Evolutionary conservation across 2,888 invertebrate genomes (phyloP), one percentile per base, ranked within the genome.

Genomic region (Parascotia fuliginaria): DNA sequence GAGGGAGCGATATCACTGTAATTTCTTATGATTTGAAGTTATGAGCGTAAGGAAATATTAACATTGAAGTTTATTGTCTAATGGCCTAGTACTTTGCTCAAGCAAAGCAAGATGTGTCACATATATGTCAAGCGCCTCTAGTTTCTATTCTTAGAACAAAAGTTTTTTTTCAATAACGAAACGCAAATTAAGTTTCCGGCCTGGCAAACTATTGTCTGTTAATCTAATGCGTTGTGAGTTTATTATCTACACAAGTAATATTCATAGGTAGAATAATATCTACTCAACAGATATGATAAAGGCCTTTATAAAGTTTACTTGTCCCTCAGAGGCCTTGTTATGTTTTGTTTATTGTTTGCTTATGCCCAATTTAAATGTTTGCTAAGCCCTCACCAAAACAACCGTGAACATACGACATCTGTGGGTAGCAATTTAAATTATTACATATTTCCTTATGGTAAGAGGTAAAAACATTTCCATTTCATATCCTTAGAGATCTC

Each of bases 301-400:
- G 70, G 67, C 74, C 74, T 72, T 77, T 70, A 69, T 69, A 79
- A 81, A 83, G 70, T 77, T 75, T 57, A 65, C 65, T 46, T 63
- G 72, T 69, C 79, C 85, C 82, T 75, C 59, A 48, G 80, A 79
- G 83, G 75, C 73, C 79, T 83, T 79, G 85, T 87, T 87, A 87
- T 83, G 78, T 83, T 80, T 81, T 86, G 83, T 82, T 81, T 77
- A 81, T 75, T 84, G 78, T 83, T 85, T 85, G 77, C 70, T 46
- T 70, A 59, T 72, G 75, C 73, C 81, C 84, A 87, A 86, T 86
- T 87, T 83, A 77, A 81, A 79, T 85, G 83, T 86, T 85, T 82
- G 78, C 62, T 65, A 70, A 76, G 73, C 76, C 70, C 73, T 70
- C 53, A 49, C 57, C 50, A 64, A 58, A 63, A 63, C 56, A 62